Conservation (phyloP, 2,888 invertebrate genomes). For the Hemicrepidius hirtus region DNA sequence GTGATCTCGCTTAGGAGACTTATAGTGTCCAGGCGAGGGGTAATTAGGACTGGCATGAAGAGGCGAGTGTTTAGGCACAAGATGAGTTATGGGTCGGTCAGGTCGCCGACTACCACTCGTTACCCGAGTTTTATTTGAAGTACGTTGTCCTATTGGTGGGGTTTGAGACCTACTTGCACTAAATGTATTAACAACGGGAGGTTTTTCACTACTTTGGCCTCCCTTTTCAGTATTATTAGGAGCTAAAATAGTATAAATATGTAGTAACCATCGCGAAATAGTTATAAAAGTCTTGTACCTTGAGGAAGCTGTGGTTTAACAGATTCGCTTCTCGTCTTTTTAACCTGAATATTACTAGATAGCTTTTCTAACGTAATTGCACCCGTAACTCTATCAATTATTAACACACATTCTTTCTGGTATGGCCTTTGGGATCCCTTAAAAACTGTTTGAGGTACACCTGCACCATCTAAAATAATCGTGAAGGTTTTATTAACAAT, state of each 20-base stretch:
- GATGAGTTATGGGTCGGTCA: slow-evolving; percentile 70
- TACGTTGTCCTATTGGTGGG: slow-evolving; percentile 68
- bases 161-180: slow-evolving; percentile 61
- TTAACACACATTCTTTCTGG: slow-evolving; percentile 95
- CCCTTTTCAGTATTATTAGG: slow-evolving; percentile 26
- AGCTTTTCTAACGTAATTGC: slow-evolving; percentile 95
- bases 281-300: slow-evolving; percentile 46
- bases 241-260: background rate
- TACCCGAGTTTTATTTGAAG: slow-evolving; percentile 70
- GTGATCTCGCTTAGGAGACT: slow-evolving; percentile 69
- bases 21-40: slow-evolving; percentile 67
- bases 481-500: background rate
- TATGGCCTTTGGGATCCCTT: slow-evolving; percentile 95
- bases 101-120: slow-evolving; percentile 67
- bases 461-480: slow-evolving; percentile 86
- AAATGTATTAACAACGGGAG: slow-evolving; percentile 23
- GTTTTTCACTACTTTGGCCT: slow-evolving; percentile 41
- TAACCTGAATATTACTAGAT: slow-evolving; percentile 92
- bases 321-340: slow-evolving; percentile 86
- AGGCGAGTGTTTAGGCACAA: slow-evolving; percentile 76
- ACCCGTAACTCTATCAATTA: slow-evolving; percentile 94
- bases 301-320: slow-evolving; percentile 65
- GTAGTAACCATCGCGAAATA: background rate
- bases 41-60: slow-evolving; percentile 76
- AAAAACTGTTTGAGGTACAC: slow-evolving; percentile 93